Evolutionary conservation across 1,140 invertebrate genomes (phyloP).

Genomic region (Ceratoteleas bidentatus): DNA sequence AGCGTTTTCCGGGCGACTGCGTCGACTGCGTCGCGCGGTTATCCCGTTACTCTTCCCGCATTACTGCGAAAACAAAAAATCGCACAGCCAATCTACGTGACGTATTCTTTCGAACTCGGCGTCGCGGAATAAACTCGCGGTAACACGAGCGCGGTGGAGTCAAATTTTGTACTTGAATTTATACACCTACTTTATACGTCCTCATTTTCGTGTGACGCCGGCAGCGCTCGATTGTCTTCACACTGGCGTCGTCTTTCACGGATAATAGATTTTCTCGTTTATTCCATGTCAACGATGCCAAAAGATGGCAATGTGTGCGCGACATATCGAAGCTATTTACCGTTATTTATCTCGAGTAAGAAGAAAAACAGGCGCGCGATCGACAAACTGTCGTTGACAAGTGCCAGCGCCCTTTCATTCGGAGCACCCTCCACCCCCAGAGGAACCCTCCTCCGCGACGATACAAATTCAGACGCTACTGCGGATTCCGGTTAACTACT

Average conservation of each 20-base stretch:
- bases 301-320: slow-evolving; percentile 62
- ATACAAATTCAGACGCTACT: slow-evolving; percentile 57
- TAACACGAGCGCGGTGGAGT: slow-evolving; percentile 18
- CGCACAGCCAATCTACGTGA: background rate
- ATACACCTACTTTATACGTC: slow-evolving; percentile 36
- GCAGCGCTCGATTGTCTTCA: slow-evolving; percentile 54
- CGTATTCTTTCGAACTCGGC: background rate
- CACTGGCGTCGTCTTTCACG: slow-evolving; percentile 63
- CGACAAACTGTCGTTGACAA: slow-evolving; percentile 68
- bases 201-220: slow-evolving; percentile 40
- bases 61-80: no score
- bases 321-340: slow-evolving; percentile 66
- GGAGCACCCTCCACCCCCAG: no score
- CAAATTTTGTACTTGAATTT: slow-evolving; percentile 44
- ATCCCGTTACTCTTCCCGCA: no score
- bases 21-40: no score
- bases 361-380: slow-evolving; percentile 52
- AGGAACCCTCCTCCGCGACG: background rate
- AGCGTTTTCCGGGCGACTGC: no score
- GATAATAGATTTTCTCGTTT: slow-evolving; percentile 68
- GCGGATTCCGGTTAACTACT: slow-evolving; percentile 48
- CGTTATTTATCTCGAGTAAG: slow-evolving; percentile 67
- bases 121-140: background rate
- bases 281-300: slow-evolving; percentile 65
- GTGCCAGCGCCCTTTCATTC: slow-evolving; percentile 25